These are phyloP conservation scores for Zootermopsis nevadensis DNA, from an alignment of 2,888 invertebrate species.

Conservation along the genomic window DNA sequence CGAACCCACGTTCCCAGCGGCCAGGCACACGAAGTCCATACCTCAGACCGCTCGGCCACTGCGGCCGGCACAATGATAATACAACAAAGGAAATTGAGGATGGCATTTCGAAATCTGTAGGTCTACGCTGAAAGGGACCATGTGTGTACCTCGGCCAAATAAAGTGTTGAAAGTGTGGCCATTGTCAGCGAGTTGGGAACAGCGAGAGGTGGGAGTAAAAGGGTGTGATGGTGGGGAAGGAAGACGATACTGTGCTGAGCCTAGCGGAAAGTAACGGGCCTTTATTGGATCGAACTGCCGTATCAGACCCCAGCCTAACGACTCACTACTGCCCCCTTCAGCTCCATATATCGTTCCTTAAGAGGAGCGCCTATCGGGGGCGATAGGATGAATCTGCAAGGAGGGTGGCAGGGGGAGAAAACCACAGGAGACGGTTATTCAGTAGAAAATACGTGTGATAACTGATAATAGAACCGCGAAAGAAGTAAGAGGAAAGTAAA, in stretches of 20 bases:
- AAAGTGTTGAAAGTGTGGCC: slow-evolving; percentile 45
- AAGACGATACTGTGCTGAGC: slow-evolving; percentile 28
- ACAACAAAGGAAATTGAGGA: too few relatives aligned
- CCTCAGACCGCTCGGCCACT: too few relatives aligned
- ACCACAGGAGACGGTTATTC: slow-evolving; percentile 4
- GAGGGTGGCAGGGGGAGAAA: slow-evolving; percentile 1
- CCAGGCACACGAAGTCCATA: too few relatives aligned
- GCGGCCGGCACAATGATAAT: too few relatives aligned
- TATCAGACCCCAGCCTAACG: slow-evolving; percentile 36
- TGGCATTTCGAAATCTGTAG: background rate
- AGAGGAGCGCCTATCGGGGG: slow-evolving; percentile 19
- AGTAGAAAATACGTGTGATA: slow-evolving; percentile 42
- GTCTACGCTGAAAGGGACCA: background rate
- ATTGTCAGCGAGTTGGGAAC: slow-evolving; percentile 37
- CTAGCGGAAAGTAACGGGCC: slow-evolving; percentile 37
- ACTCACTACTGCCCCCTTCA: background rate
- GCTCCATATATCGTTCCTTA: slow-evolving; percentile 8
- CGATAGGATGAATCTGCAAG: slow-evolving; percentile 20
- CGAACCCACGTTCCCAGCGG: too few relatives aligned
- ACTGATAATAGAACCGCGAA: slow-evolving; percentile 28
- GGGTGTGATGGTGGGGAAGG: background rate
- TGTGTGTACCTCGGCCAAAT: slow-evolving; percentile 37
- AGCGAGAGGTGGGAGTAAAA: background rate
- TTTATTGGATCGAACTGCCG: slow-evolving; percentile 43
- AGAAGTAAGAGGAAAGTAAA: slow-evolving; percentile 6